Percentiles rank a stretch among this genome's conserved stretches.
phyloP scores from a whole-genome alignment of 1,140 invertebrate genomes.

The Eubasilissa regina region DNA sequence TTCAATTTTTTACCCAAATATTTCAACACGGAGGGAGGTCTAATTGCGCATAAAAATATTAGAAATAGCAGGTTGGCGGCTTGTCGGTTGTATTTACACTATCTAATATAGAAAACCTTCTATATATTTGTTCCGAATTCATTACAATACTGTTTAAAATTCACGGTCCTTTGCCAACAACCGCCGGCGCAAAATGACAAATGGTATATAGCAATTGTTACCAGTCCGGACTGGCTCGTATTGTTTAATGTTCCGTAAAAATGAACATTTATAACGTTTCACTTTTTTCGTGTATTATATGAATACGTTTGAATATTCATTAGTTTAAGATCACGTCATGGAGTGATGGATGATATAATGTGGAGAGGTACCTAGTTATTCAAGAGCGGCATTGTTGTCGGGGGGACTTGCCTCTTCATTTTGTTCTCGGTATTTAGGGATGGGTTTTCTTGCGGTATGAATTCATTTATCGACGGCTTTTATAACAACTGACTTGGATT shows the following conservation, averaged over 20 bases:
- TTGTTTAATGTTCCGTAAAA: slow-evolving; percentile 41
- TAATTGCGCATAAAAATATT: background rate
- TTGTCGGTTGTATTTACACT: background rate
- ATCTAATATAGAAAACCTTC: slow-evolving; percentile 14
- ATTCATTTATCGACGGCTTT: background rate
- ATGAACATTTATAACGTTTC: slow-evolving; percentile 12
- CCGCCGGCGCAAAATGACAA: slow-evolving; percentile 20
- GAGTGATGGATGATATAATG: slow-evolving; percentile 30
- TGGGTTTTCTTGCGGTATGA: background rate
- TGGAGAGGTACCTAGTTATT: background rate
- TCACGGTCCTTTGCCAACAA: background rate
- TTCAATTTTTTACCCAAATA: too few relatives aligned
- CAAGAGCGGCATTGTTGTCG: background rate
- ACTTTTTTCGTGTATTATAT: slow-evolving; percentile 2
- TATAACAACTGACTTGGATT: background rate
- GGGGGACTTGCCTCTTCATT: slow-evolving; percentile 13
- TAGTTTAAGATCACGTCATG: slow-evolving; percentile 24
- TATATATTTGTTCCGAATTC: slow-evolving; percentile 17
- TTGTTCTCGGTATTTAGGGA: background rate
- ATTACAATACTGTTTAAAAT: slow-evolving; percentile 30
- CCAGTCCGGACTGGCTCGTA: background rate
- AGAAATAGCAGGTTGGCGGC: background rate
- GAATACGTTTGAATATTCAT: slow-evolving; percentile 35
- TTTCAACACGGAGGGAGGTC: too few relatives aligned
- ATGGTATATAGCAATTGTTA: slow-evolving; percentile 12